Evolutionary conservation across 1,140 invertebrate genomes (phyloP).

Genomic region (Laodelphax striatellus): DNA sequence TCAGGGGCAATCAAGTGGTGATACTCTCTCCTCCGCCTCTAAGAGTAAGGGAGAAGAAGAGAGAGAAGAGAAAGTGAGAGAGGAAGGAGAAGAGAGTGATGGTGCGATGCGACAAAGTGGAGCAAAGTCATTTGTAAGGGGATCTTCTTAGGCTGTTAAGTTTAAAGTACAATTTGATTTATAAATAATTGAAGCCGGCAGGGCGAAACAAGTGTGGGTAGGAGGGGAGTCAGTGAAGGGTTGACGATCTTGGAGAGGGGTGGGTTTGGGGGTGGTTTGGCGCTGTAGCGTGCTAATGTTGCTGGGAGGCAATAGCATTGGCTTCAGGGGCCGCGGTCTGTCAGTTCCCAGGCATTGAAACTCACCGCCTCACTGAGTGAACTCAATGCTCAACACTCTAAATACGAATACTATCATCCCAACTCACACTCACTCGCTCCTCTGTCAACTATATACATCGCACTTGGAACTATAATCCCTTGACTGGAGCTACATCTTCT

Average conservation of each 20-base stretch:
- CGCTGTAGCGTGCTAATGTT: neutral
- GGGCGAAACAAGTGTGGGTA: neutral
- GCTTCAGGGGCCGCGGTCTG: constrained; percentile 22
- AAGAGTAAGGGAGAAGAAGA: no score
- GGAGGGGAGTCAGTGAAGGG: neutral
- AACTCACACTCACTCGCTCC: no score
- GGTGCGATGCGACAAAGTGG: neutral
- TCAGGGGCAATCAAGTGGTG: no score
- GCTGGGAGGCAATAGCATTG: constrained; percentile 8
- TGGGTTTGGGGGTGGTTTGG: neutral
- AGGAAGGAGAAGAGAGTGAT: neutral
- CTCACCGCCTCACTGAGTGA: no score
- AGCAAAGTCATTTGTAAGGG: constrained; percentile 1
- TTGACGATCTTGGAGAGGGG: neutral
- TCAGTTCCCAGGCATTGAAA: constrained; percentile 7
- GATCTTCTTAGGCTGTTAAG: neutral
- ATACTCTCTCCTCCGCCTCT: no score
- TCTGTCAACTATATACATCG: no score
- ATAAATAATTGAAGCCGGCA: neutral
- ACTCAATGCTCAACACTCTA: no score
- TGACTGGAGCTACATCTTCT: no score
- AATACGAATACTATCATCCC: no score
- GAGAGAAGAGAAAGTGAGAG: neutral
- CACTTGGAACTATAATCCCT: no score
- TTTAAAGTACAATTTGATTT: constrained; percentile 3